These are phyloP conservation scores for Eustalomyia histrio DNA, from an alignment of 2,888 invertebrate species.

Conservation along the genomic window DNA sequence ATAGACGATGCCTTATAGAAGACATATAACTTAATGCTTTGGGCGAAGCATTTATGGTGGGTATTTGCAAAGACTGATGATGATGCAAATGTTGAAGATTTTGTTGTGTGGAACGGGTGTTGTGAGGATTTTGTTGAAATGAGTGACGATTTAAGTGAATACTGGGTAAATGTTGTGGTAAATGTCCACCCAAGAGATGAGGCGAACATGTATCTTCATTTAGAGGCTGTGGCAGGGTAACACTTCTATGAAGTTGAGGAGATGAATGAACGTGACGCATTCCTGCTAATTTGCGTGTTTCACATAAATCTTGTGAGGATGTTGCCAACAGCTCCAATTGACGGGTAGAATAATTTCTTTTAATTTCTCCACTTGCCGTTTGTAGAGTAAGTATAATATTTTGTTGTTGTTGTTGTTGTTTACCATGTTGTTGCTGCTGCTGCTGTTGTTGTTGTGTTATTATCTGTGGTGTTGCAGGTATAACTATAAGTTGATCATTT, in stretches of 20 bases:
- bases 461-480: slow-evolving; percentile 66
- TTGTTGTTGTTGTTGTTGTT: slow-evolving; percentile 51
- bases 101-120: slow-evolving; percentile 65
- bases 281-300: slow-evolving; percentile 70
- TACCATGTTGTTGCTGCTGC: background rate
- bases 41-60: slow-evolving; percentile 78
- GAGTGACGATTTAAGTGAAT: slow-evolving; percentile 64
- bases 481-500: slow-evolving; percentile 64
- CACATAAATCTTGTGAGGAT: slow-evolving; percentile 76
- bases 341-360: slow-evolving; percentile 78
- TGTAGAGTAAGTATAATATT: slow-evolving; percentile 76
- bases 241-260: slow-evolving; percentile 78
- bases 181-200: slow-evolving; percentile 70
- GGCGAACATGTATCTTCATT: slow-evolving; percentile 71
- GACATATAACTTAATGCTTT: slow-evolving; percentile 82
- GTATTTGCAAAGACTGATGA: slow-evolving; percentile 74
- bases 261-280: slow-evolving; percentile 79
- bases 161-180: slow-evolving; percentile 55
- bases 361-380: slow-evolving; percentile 78
- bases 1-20: slow-evolving; percentile 88
- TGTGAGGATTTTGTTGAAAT: slow-evolving; percentile 46
- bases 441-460: slow-evolving; percentile 55
- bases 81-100: slow-evolving; percentile 65
- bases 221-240: slow-evolving; percentile 70
- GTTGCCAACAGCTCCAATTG: slow-evolving; percentile 76